These are phyloP conservation scores for Cyanoliseus patagonus DNA, from an alignment of 2,113 vertebrate genomes.

Conservation along the genomic window DNA sequence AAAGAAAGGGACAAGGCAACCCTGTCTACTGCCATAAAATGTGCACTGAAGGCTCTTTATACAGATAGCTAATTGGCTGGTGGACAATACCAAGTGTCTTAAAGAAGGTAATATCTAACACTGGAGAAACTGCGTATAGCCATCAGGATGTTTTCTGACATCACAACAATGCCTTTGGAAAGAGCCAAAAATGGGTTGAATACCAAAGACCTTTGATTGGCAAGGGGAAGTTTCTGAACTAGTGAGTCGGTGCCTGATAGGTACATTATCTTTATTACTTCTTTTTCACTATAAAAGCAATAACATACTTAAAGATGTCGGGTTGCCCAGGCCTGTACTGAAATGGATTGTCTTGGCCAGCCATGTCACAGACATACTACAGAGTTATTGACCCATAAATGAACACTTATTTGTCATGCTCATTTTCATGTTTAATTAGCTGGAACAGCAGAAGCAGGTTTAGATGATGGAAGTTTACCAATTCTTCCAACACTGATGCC, in stretches of 20 bases:
- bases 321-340: not conserved
- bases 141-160: slow-evolving; percentile 42
- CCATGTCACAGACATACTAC: not conserved
- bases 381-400: slow-evolving; percentile 21
- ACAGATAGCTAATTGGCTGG: not conserved
- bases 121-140: slow-evolving; percentile 1
- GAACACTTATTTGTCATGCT: slow-evolving; percentile 21
- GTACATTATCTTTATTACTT: slow-evolving; percentile 38
- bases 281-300: slow-evolving; percentile 19
- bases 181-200: not conserved
- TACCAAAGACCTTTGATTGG: slow-evolving; percentile 31
- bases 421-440: slow-evolving; percentile 44
- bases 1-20: not conserved
- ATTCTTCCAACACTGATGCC: not conserved
- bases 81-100: not conserved
- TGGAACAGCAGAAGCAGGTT: not conserved
- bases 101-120: not conserved
- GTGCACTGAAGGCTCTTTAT: not conserved
- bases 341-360: not conserved
- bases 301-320: not conserved
- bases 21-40: not conserved
- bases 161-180: slow-evolving; percentile 10
- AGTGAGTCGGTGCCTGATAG: not conserved
- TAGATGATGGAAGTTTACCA: not conserved
- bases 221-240: slow-evolving; percentile 41